Evolutionary conservation across 1,140 invertebrate genomes (phyloP).

Genomic region (Hylaeus volcanicus): DNA sequence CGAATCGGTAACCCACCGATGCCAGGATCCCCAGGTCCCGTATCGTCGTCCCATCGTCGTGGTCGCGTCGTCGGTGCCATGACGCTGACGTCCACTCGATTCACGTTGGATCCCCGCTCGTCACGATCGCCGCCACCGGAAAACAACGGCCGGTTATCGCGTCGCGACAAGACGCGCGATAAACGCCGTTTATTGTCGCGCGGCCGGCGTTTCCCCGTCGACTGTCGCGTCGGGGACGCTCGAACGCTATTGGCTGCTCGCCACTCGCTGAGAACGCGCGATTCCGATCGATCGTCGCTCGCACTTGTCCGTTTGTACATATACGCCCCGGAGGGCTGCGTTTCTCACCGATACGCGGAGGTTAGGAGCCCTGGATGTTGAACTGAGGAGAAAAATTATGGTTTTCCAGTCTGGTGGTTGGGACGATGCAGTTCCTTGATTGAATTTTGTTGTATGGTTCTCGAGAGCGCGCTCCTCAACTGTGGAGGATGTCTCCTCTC

Average conservation of each 20-base stretch:
- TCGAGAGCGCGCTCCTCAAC: too few relatives aligned
- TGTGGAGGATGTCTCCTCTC: too few relatives aligned
- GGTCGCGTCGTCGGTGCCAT: conserved; percentile 36
- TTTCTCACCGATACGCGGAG: neutral
- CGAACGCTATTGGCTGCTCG: too few relatives aligned
- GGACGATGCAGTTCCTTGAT: too few relatives aligned
- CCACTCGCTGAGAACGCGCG: neutral
- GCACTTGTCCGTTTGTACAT: neutral
- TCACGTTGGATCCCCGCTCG: neutral
- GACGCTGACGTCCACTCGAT: conserved; percentile 7
- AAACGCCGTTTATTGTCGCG: neutral
- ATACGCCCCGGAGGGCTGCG: neutral
- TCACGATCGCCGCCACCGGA: neutral
- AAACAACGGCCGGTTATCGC: neutral
- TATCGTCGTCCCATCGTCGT: conserved; percentile 24
- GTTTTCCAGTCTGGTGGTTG: too few relatives aligned
- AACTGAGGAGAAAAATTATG: too few relatives aligned
- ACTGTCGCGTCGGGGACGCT: too few relatives aligned
- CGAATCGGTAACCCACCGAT: conserved; percentile 64
- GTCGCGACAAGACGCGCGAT: neutral
- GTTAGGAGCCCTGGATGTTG: too few relatives aligned
- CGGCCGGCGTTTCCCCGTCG: neutral
- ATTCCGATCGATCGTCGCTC: neutral
- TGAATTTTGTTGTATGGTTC: too few relatives aligned
- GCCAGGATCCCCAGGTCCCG: conserved; percentile 24